These are phyloP conservation scores for Nemopilema nomurai DNA, from an alignment of 30 jellyfish, hydroid and myxozoan genomes.

Conservation along the genomic window DNA sequence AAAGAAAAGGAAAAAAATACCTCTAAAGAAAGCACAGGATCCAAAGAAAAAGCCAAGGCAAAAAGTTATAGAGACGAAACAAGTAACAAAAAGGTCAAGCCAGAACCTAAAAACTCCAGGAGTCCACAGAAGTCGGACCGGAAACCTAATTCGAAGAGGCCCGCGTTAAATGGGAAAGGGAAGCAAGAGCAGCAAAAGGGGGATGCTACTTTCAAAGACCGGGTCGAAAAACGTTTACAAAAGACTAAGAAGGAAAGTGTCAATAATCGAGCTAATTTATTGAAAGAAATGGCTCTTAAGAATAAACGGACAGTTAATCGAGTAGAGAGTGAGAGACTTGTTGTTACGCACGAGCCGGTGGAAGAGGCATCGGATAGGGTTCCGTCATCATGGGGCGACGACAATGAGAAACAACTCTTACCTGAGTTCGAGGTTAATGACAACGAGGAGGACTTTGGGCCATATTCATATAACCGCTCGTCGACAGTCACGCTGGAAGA, in stretches of 20 bases:
- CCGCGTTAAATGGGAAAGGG: not conserved
- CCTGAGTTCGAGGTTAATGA: not conserved
- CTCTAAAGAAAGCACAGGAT: not conserved
- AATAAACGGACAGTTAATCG: not conserved
- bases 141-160: not conserved
- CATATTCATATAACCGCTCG: slow-evolving; percentile 40
- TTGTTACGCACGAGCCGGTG: not conserved
- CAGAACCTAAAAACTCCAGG: not conserved
- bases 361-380: not conserved
- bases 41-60: slow-evolving; percentile 3
- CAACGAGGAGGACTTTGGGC: slow-evolving; percentile 14
- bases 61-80: not conserved
- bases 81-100: not conserved
- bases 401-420: not conserved
- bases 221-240: slow-evolving; percentile 1
- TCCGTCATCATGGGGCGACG: not conserved
- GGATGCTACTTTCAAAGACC: not conserved
- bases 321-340: slow-evolving; percentile 6
- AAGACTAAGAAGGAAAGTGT: not conserved
- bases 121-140: not conserved
- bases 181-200: not conserved
- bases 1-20: slow-evolving; percentile 18
- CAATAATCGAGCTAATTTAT: not conserved
- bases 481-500: slow-evolving; percentile 66
- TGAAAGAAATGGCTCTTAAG: not conserved